Base-by-base conservation (phyloP, 2,113 vertebrate genomes). In the Clarias magur region DNA sequence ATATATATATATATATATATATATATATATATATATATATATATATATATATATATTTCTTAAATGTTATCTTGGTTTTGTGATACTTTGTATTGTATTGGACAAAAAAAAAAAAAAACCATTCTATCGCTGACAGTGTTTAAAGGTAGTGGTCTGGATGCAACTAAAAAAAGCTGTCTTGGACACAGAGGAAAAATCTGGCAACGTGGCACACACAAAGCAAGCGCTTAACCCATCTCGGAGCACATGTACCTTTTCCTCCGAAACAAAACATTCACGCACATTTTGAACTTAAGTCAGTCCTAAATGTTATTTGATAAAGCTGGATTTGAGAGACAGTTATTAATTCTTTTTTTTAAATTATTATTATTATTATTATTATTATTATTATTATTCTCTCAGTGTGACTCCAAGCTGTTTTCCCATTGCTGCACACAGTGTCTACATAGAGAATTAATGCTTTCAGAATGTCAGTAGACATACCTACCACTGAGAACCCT, bases 1-100 rank as follows among this genome's bases (percentile, higher is more conserved):
- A 68, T 68, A 59, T 68, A 68, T 68, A 68, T 68, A 59, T 68
- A 68, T 68, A 68, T 68, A 59, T 68, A 68, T 68, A 68, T 68
- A 59, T 68, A 68, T 68, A 68, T 68, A 59, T 68, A 68, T 68
- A 68, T 68, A 59, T 68, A 68, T 68, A 68, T 68, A 59, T 68
- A 68, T 68, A 68, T 68, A 59, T 68, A 68, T 68, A 68, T 68
- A 59, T 68, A 68, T 68, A 68, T 68, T 21, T 65, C 12, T 63
- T 48, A 48, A 48, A 48, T 48, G 48, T 48, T 48, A 10, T 10
- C 10, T 62, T 62, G 0, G 12, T 65, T 65, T 12, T n/a, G 2
- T n/a, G 0, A n/a, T n/a, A 3, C 9, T 65, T n/a, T 23, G 21
- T 4, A 60, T 65, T n/a, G 23, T 10, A 25, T 65, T 65, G 59